These are phyloP conservation scores for Cremastinae sp. DNA, from an alignment of 2,888 invertebrate species.

Conservation along the genomic window DNA sequence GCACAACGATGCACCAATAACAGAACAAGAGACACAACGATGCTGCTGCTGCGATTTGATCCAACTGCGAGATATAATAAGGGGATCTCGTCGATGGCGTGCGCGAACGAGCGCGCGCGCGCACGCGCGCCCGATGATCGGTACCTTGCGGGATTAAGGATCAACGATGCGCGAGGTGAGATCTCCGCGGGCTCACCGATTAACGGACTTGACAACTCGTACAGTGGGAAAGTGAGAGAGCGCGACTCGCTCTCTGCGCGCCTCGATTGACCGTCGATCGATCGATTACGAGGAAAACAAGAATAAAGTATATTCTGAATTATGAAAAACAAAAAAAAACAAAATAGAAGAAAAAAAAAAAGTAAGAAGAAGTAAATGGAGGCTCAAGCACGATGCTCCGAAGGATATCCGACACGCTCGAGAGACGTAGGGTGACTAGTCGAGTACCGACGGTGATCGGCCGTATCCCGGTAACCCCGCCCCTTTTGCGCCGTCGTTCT, in stretches of 20 bases:
- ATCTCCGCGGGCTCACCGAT: background rate
- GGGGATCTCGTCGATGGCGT: too few relatives aligned
- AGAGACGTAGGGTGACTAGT: constrained; percentile 65
- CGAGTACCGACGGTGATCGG: constrained; percentile 62
- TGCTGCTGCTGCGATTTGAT: too few relatives aligned
- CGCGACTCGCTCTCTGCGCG: background rate
- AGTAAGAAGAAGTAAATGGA: constrained; percentile 3
- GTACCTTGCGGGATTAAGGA: background rate
- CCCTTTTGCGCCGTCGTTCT: constrained; percentile 29
- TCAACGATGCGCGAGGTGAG: constrained; percentile 5
- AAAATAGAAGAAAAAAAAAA: background rate
- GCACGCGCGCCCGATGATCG: background rate
- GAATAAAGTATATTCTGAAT: too few relatives aligned
- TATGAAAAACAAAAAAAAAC: too few relatives aligned
- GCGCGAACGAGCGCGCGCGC: too few relatives aligned
- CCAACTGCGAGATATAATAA: too few relatives aligned
- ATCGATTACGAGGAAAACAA: background rate
- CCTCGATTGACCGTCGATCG: background rate
- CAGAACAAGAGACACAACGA: too few relatives aligned
- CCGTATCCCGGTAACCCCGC: constrained; percentile 46
- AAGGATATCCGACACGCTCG: constrained; percentile 62
- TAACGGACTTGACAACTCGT: background rate
- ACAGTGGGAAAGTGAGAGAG: background rate
- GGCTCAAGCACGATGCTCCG: constrained; percentile 2
- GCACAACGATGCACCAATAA: too few relatives aligned